Percentiles rank a stretch among this genome's conserved stretches.
Evolutionary conservation across 2,888 invertebrate genomes (phyloP).

Genomic region (Drosophila macrospina): DNA sequence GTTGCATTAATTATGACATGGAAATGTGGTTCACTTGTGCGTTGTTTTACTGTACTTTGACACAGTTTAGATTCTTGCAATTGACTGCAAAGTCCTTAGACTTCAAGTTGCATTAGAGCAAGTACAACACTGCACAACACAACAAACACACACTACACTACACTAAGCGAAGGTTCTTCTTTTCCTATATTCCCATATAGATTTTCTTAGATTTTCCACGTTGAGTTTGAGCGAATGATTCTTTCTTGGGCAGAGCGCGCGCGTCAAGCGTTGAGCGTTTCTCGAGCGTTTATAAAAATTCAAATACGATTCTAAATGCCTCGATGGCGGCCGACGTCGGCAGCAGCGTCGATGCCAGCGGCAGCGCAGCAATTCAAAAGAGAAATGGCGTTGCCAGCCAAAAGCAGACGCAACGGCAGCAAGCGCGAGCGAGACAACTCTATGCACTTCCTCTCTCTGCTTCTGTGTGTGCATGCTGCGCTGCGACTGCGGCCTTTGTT

Average conservation of each 20-base stretch:
- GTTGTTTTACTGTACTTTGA: conserved; percentile 31
- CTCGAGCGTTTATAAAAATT: conserved; percentile 84
- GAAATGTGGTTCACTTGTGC: conserved; percentile 4
- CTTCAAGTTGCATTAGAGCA: not conserved
- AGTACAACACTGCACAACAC: conserved; percentile 29
- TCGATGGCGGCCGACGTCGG: conserved; percentile 53
- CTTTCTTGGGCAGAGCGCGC: conserved; percentile 61
- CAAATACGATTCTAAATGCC: conserved; percentile 82
- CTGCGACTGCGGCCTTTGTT: conserved; percentile 49
- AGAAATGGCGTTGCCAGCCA: conserved; percentile 62
- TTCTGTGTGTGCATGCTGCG: conserved; percentile 13
- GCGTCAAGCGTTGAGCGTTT: conserved; percentile 77
- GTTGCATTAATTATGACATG: conserved; percentile 33
- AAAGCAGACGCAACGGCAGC: conserved; percentile 1
- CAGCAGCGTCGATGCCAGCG: conserved; percentile 54
- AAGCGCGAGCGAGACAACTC: conserved; percentile 61
- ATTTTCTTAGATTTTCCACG: not conserved
- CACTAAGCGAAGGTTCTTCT: conserved; percentile 14
- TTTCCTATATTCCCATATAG: too few species aligned
- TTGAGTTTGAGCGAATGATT: not conserved
- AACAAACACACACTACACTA: too few species aligned
- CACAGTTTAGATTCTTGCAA: conserved; percentile 34
- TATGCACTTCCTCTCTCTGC: conserved; percentile 46
- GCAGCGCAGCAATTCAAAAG: conserved; percentile 50
- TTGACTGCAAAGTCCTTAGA: conserved; percentile 49